phyloP scores from a whole-genome alignment of 2,888 invertebrate genomes.

The Eupithecia exiguata region DNA sequence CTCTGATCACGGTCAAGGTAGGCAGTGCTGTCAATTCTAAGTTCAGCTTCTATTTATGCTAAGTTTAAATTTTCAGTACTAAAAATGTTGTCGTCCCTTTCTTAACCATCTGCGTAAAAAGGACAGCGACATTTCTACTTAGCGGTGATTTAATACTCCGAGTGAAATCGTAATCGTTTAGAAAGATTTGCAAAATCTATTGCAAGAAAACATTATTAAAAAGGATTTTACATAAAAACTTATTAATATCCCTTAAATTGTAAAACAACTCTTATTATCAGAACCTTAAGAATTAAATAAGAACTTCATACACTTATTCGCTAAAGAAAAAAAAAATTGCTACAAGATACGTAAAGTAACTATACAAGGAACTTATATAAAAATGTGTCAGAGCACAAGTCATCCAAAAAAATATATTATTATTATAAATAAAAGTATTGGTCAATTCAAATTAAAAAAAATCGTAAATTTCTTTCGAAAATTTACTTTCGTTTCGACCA shows the following conservation, averaged over 20 bases:
- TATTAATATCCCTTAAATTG: slow-evolving; percentile 3
- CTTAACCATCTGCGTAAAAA: too few relatives aligned
- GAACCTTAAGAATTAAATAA: slow-evolving; percentile 31
- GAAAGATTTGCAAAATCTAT: neutral
- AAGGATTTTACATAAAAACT: neutral
- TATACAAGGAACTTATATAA: slow-evolving; percentile 3
- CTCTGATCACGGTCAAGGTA: too few relatives aligned
- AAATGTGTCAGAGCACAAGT: neutral
- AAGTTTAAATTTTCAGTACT: too few relatives aligned
- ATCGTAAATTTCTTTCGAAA: neutral
- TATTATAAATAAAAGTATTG: slow-evolving; percentile 7
- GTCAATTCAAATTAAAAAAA: neutral
- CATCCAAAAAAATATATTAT: slow-evolving; percentile 8
- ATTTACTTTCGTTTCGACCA: neutral
- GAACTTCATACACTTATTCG: slow-evolving; percentile 14
- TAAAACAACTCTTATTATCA: slow-evolving; percentile 16
- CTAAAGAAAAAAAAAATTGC: slow-evolving; percentile 14
- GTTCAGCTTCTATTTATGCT: neutral
- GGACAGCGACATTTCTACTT: neutral
- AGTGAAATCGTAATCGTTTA: neutral
- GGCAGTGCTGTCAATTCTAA: too few relatives aligned
- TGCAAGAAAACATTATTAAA: neutral
- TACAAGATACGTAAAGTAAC: slow-evolving; percentile 16
- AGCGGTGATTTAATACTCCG: neutral
- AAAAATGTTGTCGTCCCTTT: too few relatives aligned